Evolutionary conservation across 2,888 invertebrate species (phyloP).

Genomic region (Drosophila algonquin): DNA sequence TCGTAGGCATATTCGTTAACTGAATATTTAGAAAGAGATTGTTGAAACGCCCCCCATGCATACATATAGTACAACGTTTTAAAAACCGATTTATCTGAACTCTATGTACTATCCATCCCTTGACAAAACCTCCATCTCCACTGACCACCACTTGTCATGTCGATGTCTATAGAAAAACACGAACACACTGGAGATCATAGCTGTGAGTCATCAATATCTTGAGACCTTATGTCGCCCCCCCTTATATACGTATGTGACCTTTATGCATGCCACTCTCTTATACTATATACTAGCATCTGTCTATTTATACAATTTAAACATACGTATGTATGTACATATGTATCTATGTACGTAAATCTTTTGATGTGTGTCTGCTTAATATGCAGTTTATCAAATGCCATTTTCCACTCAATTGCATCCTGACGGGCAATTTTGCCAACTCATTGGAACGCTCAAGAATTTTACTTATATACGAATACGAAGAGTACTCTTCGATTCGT

Average conservation of each 20-base stretch:
- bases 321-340: not conserved
- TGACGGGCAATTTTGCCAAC: slow-evolving; percentile 30
- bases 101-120: slow-evolving; percentile 34
- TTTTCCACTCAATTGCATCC: slow-evolving; percentile 41
- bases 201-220: slow-evolving; percentile 68
- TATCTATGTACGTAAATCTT: not conserved
- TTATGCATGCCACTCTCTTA: slow-evolving; percentile 14
- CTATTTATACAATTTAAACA: slow-evolving; percentile 11
- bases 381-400: slow-evolving; percentile 37
- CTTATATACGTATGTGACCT: not conserved
- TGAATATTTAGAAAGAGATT: slow-evolving; percentile 68
- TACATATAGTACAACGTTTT: slow-evolving; percentile 24
- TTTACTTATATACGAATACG: too few species aligned
- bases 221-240: slow-evolving; percentile 2
- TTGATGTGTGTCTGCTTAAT: slow-evolving; percentile 24
- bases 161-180: slow-evolving; percentile 73
- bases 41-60: slow-evolving; percentile 9
- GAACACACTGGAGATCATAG: slow-evolving; percentile 70
- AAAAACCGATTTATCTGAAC: slow-evolving; percentile 46
- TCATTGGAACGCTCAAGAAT: slow-evolving; percentile 26
- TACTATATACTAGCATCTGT: not conserved
- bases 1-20: slow-evolving; percentile 57
- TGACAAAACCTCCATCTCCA: slow-evolving; percentile 10
- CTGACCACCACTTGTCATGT: slow-evolving; percentile 45
- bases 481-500: too few species aligned